Conservation (phyloP, 2,113 vertebrate species). For the Prunella fulvescens region DNA sequence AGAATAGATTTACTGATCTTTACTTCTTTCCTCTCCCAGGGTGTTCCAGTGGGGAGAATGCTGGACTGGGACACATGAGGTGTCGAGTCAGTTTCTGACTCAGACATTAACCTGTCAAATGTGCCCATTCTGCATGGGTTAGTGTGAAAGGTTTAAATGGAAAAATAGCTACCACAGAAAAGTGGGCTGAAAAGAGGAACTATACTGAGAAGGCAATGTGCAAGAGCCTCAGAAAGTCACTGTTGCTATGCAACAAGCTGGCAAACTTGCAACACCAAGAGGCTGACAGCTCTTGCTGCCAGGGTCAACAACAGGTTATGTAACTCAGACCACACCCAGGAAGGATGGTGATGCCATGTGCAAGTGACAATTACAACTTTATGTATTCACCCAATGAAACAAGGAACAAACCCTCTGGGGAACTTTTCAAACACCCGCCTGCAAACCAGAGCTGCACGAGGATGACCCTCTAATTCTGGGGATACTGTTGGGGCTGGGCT, state of each 20-base stretch:
- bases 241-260: neutral
- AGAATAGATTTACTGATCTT: neutral
- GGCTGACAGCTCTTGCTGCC: neutral
- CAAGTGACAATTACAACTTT: neutral
- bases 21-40: neutral
- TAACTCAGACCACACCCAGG: neutral
- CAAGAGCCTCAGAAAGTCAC: neutral
- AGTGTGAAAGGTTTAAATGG: neutral
- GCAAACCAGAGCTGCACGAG: neutral
- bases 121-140: neutral
- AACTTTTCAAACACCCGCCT: neutral
- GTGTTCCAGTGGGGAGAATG: neutral
- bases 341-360: neutral
- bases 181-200: neutral
- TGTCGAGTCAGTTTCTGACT: neutral
- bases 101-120: neutral
- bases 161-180: neutral
- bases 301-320: accelerated
- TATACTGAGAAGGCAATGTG: neutral
- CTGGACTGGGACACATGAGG: neutral
- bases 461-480: neutral
- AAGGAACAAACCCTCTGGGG: neutral
- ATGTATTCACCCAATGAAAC: neutral
- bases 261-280: neutral
- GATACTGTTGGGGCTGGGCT: neutral